A percentile compares a stretch with the other conserved stretches of the same genome.
These are phyloP conservation scores for Pseudopipra pipra DNA, from an alignment of 2,113 vertebrate species.

Conservation along the genomic window DNA sequence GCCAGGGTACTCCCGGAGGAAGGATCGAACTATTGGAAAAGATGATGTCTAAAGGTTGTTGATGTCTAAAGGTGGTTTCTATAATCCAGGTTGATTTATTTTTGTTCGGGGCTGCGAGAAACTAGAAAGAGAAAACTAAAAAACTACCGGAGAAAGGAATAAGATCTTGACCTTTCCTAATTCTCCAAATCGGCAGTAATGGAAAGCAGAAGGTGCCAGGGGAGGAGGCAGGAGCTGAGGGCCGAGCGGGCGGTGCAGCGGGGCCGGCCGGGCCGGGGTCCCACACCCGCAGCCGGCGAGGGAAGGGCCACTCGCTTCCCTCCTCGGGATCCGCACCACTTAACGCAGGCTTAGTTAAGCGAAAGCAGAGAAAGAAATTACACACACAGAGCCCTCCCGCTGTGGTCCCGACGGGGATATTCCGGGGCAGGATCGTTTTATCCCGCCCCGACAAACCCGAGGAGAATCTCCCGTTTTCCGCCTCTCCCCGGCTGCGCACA, in stretches of 20 bases:
- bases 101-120: background rate
- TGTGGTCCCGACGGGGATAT: background rate
- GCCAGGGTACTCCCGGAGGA: background rate
- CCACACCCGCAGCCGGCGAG: background rate
- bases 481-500: background rate
- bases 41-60: background rate
- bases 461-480: background rate
- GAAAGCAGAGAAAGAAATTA: background rate
- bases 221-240: background rate
- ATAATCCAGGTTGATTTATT: conserved; percentile 36
- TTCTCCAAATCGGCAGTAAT: conserved; percentile 51
- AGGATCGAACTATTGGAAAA: background rate
- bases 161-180: conserved; percentile 57
- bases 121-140: conserved; percentile 44
- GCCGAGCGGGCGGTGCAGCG: background rate
- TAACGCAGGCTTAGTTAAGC: background rate
- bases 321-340: background rate
- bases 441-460: background rate
- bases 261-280: background rate
- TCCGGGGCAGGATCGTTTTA: background rate
- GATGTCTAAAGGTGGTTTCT: conserved; percentile 14
- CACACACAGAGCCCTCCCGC: background rate
- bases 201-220: conserved; percentile 47
- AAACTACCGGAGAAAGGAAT: conserved; percentile 3
- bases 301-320: background rate